Conservation (phyloP, 2,797 vertebrate genomes). For the Numenius phaeopus region DNA sequence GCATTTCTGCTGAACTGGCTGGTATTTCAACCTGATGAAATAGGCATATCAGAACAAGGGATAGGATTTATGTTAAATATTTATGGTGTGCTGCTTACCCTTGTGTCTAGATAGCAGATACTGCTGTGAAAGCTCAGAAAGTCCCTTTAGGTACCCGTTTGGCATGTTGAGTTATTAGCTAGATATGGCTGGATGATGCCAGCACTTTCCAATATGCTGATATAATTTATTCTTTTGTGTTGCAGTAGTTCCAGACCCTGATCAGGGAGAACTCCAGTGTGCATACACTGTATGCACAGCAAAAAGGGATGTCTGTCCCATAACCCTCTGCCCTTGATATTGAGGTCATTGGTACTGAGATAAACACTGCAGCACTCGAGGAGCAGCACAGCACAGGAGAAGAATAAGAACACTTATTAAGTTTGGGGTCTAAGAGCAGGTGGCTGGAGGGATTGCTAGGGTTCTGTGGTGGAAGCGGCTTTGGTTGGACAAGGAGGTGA, state of each 20-base stretch:
- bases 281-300: background rate
- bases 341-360: background rate
- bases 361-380: background rate
- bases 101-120: background rate
- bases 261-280: background rate
- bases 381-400: background rate
- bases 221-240: background rate
- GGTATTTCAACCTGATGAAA: background rate
- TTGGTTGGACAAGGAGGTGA: background rate
- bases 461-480: background rate
- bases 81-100: background rate
- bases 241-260: background rate
- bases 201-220: background rate
- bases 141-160: background rate
- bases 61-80: background rate
- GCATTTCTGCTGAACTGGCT: background rate
- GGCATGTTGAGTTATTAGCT: background rate
- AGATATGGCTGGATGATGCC: background rate
- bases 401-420: background rate
- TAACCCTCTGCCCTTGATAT: background rate
- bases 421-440: background rate
- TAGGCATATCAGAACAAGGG: background rate
- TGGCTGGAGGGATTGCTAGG: background rate
- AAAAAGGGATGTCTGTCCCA: background rate
- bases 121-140: background rate